Percentiles rank a stretch among this genome's conserved stretches.
These are phyloP conservation scores for Bothrops jararaca DNA, from an alignment of 2,113 vertebrate species.

Conservation along the genomic window DNA sequence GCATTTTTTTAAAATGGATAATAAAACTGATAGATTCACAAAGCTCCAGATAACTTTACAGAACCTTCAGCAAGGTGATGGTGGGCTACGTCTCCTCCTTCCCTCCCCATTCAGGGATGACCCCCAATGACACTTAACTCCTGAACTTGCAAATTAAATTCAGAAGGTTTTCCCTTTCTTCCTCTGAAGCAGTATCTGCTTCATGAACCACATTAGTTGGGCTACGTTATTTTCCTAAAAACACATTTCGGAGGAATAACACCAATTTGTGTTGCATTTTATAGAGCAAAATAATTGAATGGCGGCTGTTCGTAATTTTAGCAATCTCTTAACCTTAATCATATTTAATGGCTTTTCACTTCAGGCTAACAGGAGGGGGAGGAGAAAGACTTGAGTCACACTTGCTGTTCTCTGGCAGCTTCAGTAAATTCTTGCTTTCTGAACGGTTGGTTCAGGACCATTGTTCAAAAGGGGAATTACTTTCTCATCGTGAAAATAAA, in stretches of 20 bases:
- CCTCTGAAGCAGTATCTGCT: slow-evolving; percentile 70
- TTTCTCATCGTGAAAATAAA: slow-evolving; percentile 80
- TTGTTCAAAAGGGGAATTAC: slow-evolving; percentile 81
- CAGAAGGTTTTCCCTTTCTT: slow-evolving; percentile 72
- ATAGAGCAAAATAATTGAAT: slow-evolving; percentile 83
- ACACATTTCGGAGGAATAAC: slow-evolving; percentile 81
- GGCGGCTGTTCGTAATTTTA: slow-evolving; percentile 82
- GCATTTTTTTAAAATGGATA: slow-evolving; percentile 58
- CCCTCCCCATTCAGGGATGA: slow-evolving; percentile 32
- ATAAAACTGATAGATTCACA: slow-evolving; percentile 68
- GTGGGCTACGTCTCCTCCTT: slow-evolving; percentile 53
- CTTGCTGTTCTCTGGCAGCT: slow-evolving; percentile 65
- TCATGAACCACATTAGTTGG: slow-evolving; percentile 76
- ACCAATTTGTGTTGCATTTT: slow-evolving; percentile 78
- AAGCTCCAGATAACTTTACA: slow-evolving; percentile 50
- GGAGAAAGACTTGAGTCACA: slow-evolving; percentile 63
- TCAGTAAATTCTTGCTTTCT: slow-evolving; percentile 73
- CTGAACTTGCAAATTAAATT: slow-evolving; percentile 72
- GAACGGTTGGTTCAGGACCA: slow-evolving; percentile 79
- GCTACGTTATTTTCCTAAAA: slow-evolving; percentile 79
- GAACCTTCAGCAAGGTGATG: slow-evolving; percentile 48
- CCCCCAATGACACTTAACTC: slow-evolving; percentile 64
- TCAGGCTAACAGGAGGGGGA: slow-evolving; percentile 74
- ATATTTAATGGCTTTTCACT: slow-evolving; percentile 85
- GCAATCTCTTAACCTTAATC: slow-evolving; percentile 86